Evolutionary conservation across 2,113 vertebrate species (phyloP).

Genomic region (Aspidoscelis tigris): DNA sequence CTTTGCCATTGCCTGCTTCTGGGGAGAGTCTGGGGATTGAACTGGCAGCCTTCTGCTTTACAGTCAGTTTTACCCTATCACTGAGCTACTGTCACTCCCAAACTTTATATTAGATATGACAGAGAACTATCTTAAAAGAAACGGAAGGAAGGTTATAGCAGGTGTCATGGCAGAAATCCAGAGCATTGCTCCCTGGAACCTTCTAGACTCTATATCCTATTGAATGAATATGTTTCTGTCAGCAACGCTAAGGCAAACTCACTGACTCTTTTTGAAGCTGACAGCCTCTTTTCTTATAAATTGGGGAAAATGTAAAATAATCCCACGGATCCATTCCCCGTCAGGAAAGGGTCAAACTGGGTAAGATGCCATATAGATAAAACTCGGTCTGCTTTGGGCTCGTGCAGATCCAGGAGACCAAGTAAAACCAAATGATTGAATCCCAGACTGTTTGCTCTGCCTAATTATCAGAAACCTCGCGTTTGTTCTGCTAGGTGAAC

Average conservation of each 20-base stretch:
- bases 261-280: neutral
- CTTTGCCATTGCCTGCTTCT: no score
- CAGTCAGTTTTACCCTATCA: no score
- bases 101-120: no score
- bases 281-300: neutral
- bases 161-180: neutral
- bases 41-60: no score
- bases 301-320: neutral
- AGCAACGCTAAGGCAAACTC: neutral
- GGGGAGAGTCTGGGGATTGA: no score
- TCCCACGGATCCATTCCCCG: neutral
- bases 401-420: constrained; percentile 52
- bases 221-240: neutral
- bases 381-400: neutral
- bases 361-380: neutral
- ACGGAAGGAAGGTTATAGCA: neutral
- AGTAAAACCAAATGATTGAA: constrained; percentile 57
- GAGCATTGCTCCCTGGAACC: neutral
- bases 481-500: constrained; percentile 87
- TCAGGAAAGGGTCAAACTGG: constrained; percentile 17
- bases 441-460: constrained; percentile 84
- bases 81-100: no score
- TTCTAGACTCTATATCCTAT: neutral
- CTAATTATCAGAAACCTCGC: constrained; percentile 85
- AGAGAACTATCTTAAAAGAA: neutral